These are phyloP conservation scores for Odocoileus hemionus DNA, from an alignment of 2,113 vertebrate genomes.

Conservation along the genomic window DNA sequence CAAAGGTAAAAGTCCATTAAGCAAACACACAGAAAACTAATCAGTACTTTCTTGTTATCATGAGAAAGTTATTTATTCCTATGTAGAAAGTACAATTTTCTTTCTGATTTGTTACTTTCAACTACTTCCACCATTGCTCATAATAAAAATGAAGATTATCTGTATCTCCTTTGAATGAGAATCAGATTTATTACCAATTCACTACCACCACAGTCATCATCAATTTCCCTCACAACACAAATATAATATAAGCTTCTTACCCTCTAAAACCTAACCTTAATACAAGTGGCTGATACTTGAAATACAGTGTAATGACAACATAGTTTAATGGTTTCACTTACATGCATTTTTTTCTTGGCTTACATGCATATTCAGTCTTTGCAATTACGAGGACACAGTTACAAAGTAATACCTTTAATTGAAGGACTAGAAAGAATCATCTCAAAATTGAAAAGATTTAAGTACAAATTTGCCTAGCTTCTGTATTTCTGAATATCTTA, in stretches of 20 bases:
- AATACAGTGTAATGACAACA: conserved; percentile 46
- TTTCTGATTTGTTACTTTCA: not conserved
- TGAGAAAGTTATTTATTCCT: not conserved
- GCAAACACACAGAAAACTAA: not conserved
- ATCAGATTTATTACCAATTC: not conserved
- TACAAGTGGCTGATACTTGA: conserved; percentile 37
- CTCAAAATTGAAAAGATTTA: conserved; percentile 65
- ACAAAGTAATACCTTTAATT: conserved; percentile 58
- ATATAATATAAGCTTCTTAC: not conserved
- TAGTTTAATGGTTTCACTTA: not conserved
- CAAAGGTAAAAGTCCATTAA: not conserved
- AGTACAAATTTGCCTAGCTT: conserved; percentile 56
- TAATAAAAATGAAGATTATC: not conserved
- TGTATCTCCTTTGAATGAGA: not conserved
- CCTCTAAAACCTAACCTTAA: not conserved
- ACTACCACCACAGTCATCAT: not conserved
- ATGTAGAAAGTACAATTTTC: not conserved
- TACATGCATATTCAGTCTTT: conserved; percentile 56
- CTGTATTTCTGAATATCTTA: conserved; percentile 62
- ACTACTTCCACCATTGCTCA: not conserved
- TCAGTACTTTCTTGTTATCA: not conserved
- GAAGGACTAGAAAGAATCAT: conserved; percentile 37
- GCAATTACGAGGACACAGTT: conserved; percentile 70
- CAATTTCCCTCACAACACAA: not conserved
- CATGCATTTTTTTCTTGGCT: not conserved